Conservation (phyloP, 2,113 vertebrate species). For the Pluvianellus socialis region DNA sequence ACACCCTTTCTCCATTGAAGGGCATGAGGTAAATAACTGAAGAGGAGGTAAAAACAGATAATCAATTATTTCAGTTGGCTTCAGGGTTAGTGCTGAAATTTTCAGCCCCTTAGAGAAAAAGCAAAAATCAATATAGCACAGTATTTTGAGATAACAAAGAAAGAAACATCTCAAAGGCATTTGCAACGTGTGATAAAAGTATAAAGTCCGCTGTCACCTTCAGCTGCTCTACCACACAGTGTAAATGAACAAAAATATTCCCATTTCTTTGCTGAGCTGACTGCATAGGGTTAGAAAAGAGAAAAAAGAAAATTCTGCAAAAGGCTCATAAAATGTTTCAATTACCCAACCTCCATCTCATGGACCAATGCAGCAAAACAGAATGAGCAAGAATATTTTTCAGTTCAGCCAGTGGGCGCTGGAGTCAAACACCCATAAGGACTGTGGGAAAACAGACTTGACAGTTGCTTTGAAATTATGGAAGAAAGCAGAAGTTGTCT, state of each 20-base stretch:
- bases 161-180: conserved; percentile 30
- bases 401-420: not conserved
- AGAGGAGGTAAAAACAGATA: conserved; percentile 57
- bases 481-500: not conserved
- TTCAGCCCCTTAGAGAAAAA: conserved; percentile 39
- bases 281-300: not conserved
- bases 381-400: not conserved
- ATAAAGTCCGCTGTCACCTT: conserved; percentile 28
- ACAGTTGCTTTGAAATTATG: not conserved
- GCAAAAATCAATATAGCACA: conserved; percentile 49
- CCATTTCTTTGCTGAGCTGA: not conserved
- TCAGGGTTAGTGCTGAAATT: conserved; percentile 31
- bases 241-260: not conserved
- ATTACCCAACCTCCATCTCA: not conserved
- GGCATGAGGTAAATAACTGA: conserved; percentile 50
- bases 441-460: not conserved
- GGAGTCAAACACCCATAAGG: accelerated
- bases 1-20: conserved; percentile 18
- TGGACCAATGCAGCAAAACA: not conserved
- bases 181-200: not conserved
- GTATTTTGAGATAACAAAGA: conserved; percentile 33
- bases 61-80: conserved; percentile 59
- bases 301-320: not conserved
- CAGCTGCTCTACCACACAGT: not conserved
- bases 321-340: not conserved